These are phyloP conservation scores for Mesitornis unicolor DNA, from an alignment of 2,113 vertebrate genomes.

Conservation along the genomic window DNA sequence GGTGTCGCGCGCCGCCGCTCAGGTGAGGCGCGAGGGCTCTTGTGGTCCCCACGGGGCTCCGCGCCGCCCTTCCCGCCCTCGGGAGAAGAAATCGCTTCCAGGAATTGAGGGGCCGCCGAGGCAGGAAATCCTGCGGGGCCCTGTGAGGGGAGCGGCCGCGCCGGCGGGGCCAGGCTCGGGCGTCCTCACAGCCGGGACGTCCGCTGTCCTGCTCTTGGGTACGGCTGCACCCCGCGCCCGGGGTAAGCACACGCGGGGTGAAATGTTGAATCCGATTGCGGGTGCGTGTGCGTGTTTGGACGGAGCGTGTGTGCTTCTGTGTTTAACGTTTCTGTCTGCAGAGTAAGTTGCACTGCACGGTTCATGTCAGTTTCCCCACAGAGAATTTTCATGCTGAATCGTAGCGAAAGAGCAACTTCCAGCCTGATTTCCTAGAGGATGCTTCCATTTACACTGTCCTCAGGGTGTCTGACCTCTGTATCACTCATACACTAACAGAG, in stretches of 20 bases:
- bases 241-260: rapidly evolving
- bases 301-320: rapidly evolving
- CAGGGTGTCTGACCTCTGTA: neutral
- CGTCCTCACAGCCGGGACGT: neutral
- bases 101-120: neutral
- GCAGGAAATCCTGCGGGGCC: neutral
- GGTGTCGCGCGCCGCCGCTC: neutral
- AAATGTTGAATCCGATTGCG: rapidly evolving
- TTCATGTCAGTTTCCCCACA: neutral
- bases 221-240: rapidly evolving
- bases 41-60: rapidly evolving
- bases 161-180: neutral
- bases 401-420: neutral
- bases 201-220: too few species aligned
- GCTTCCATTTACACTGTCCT: neutral
- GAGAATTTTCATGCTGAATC: neutral
- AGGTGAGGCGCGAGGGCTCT: neutral
- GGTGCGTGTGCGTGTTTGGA: rapidly evolving
- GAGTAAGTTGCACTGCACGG: rapidly evolving
- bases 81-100: neutral
- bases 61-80: neutral
- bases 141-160: neutral
- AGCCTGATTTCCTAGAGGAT: neutral
- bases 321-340: neutral
- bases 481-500: neutral